phyloP scores from a whole-genome alignment of 2,888 invertebrate genomes.

The Uropetala carovei region DNA sequence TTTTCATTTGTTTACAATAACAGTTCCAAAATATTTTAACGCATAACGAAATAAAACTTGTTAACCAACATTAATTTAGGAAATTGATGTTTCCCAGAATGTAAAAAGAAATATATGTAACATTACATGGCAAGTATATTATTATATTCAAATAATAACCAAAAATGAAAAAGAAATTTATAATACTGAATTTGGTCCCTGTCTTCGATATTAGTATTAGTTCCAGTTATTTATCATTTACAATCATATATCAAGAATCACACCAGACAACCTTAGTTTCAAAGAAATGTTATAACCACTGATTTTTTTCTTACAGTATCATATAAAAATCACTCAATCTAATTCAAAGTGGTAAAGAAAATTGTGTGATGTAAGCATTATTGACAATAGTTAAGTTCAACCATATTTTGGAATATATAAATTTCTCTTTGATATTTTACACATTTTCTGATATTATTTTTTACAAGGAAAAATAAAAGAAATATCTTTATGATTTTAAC shows the following conservation, averaged over 20 bases:
- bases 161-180: not conserved
- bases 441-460: slow-evolving; percentile 51
- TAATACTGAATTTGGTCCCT: slow-evolving; percentile 61
- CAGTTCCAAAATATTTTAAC: not conserved
- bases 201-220: slow-evolving; percentile 8
- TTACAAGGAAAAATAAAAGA: slow-evolving; percentile 55
- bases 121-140: not conserved
- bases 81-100: not conserved
- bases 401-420: slow-evolving; percentile 42
- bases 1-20: not conserved
- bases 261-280: not conserved
- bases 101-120: not conserved
- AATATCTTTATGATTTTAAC: slow-evolving; percentile 53
- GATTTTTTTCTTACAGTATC: slow-evolving; percentile 45
- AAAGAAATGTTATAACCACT: not conserved
- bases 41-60: not conserved
- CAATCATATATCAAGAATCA: not conserved
- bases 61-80: not conserved
- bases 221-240: not conserved
- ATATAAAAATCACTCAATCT: slow-evolving; percentile 21
- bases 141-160: not conserved
- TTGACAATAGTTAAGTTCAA: slow-evolving; percentile 7
- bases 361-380: not conserved
- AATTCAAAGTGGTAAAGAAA: not conserved
- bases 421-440: slow-evolving; percentile 52